Conservation (phyloP, 30 jellyfish, hydroid and myxozoan species). For the Cassiopea andromeda region DNA sequence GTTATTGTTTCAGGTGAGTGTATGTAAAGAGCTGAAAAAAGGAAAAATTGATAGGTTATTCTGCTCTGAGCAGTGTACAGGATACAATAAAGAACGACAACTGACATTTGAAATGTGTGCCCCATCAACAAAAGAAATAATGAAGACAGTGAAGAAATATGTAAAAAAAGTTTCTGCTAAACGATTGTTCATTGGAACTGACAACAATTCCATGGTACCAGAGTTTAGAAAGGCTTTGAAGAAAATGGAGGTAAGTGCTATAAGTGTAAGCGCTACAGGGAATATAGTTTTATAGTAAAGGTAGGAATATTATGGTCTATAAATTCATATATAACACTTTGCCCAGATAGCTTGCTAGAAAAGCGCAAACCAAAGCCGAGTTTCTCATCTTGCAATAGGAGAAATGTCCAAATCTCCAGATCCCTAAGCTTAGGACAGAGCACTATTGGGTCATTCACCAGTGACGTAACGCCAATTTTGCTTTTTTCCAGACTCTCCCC, state of each 20-base stretch:
- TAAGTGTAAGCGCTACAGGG: not conserved
- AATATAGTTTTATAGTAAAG: no score
- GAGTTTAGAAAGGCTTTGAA: slow-evolving; percentile 74
- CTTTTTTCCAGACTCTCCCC: no score
- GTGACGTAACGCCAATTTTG: no score
- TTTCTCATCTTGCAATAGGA: no score
- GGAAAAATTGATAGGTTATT: slow-evolving; percentile 48
- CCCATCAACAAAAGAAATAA: slow-evolving; percentile 79
- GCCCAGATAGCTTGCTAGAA: no score
- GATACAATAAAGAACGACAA: slow-evolving; percentile 36
- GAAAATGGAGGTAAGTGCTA: slow-evolving; percentile 30
- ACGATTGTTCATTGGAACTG: slow-evolving; percentile 92
- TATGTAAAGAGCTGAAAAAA: slow-evolving; percentile 79
- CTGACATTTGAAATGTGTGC: slow-evolving; percentile 92
- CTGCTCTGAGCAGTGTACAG: slow-evolving; percentile 96
- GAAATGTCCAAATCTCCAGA: no score
- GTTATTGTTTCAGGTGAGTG: slow-evolving; percentile 39
- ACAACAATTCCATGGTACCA: slow-evolving; percentile 81
- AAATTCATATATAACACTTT: no score
- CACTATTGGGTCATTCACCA: no score
- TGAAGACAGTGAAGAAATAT: slow-evolving; percentile 63
- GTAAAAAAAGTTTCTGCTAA: slow-evolving; percentile 45
- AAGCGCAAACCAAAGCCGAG: no score
- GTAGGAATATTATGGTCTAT: no score
- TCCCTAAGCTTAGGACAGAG: no score